Conservation (phyloP, 2,888 invertebrate genomes). For the Homarus gammarus region DNA sequence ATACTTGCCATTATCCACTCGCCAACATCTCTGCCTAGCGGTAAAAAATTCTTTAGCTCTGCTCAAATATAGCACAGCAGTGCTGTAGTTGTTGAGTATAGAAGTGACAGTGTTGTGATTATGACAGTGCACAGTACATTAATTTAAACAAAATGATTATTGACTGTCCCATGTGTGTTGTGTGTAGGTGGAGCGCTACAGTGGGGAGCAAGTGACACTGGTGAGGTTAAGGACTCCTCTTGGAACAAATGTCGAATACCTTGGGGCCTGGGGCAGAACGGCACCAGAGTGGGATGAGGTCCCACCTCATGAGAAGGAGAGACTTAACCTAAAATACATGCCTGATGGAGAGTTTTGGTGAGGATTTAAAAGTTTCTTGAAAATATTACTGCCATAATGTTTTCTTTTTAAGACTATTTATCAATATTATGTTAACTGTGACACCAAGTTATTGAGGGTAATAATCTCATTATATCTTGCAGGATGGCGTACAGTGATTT, state of each 20-base stretch:
- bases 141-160: no score
- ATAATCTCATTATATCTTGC: constrained; percentile 46
- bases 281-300: constrained; percentile 89
- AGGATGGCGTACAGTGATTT: constrained; percentile 92
- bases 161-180: no score
- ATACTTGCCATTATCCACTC: no score
- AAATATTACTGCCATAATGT: background rate
- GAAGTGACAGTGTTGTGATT: no score
- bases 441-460: background rate
- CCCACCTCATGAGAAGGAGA: constrained; percentile 86
- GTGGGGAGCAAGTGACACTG: constrained; percentile 86
- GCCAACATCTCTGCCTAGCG: no score
- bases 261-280: constrained; percentile 85
- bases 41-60: no score
- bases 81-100: no score
- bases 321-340: constrained; percentile 84
- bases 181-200: constrained; percentile 86
- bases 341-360: constrained; percentile 88
- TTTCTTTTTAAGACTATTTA: background rate
- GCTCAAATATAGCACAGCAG: no score
- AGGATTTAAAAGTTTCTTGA: constrained; percentile 67
- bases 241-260: constrained; percentile 83
- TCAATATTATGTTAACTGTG: background rate
- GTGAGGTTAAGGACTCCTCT: constrained; percentile 86
- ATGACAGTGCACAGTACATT: no score